These are phyloP conservation scores for Diplodus sargus DNA, from an alignment of 2,797 vertebrate genomes.

Conservation along the genomic window DNA sequence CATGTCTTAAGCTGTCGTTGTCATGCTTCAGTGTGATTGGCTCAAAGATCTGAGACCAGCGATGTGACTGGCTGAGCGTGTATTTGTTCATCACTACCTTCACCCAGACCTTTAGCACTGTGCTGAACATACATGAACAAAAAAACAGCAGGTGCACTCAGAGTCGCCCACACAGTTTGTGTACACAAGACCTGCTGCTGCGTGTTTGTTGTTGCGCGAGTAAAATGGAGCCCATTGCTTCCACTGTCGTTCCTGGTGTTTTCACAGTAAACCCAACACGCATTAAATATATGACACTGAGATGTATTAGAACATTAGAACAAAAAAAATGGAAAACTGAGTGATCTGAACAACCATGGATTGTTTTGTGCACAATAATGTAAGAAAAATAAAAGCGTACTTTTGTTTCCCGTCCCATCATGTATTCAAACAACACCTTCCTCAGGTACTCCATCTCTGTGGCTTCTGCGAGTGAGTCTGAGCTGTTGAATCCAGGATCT, in stretches of 20 bases:
- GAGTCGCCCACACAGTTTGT: neutral
- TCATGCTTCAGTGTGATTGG: neutral
- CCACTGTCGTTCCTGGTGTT: neutral
- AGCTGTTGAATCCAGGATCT: conserved; percentile 86
- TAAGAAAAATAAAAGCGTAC: conserved; percentile 77
- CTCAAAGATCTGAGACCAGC: neutral
- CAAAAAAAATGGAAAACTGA: neutral
- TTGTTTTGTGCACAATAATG: neutral
- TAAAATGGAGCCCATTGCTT: neutral
- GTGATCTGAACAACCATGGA: neutral
- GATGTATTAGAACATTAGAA: neutral
- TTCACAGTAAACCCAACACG: neutral
- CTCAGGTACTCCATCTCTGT: conserved; percentile 97
- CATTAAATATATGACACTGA: neutral
- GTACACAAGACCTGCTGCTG: neutral
- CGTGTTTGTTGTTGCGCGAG: neutral
- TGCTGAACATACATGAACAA: neutral
- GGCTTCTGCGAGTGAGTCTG: conserved; percentile 87
- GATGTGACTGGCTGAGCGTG: neutral
- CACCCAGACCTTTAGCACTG: neutral
- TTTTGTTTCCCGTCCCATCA: conserved; percentile 99
- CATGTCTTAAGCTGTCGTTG: neutral
- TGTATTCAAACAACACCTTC: conserved; percentile 98
- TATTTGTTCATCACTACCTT: neutral
- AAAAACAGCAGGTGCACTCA: neutral